These are phyloP conservation scores for Emmelina monodactyla DNA, from an alignment of 2,888 invertebrate genomes.

Conservation along the genomic window DNA sequence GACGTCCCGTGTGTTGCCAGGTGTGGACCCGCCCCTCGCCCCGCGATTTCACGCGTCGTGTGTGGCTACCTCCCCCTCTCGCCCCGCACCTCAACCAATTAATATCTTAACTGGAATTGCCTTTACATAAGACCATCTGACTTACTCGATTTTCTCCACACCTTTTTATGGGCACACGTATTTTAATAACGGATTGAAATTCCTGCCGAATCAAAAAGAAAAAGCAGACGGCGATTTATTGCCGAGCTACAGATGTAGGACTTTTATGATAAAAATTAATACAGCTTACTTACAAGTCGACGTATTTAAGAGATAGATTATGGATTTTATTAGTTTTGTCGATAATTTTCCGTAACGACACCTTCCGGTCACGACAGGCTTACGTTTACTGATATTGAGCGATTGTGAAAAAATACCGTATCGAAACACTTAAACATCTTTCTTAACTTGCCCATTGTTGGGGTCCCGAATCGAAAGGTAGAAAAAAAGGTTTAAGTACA, in stretches of 20 bases:
- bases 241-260: not conserved
- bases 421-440: slow-evolving; percentile 65
- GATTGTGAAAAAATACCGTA: slow-evolving; percentile 62
- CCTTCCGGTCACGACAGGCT: slow-evolving; percentile 62
- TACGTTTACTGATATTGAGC: slow-evolving; percentile 61
- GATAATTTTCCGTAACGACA: slow-evolving; percentile 55
- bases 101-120: slow-evolving; percentile 55
- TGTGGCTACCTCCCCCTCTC: slow-evolving; percentile 34
- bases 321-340: slow-evolving; percentile 15
- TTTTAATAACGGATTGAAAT: slow-evolving; percentile 32
- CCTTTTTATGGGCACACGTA: slow-evolving; percentile 36
- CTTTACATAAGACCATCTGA: slow-evolving; percentile 29
- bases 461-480: slow-evolving; percentile 51
- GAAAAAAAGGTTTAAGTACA: slow-evolving; percentile 28
- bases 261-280: not conserved
- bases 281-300: not conserved
- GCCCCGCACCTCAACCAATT: slow-evolving; percentile 36
- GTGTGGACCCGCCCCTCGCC: slow-evolving; percentile 52
- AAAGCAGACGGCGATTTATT: slow-evolving; percentile 21
- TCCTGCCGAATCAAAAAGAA: no score
- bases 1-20: slow-evolving; percentile 33
- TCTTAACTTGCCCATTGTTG: slow-evolving; percentile 60
- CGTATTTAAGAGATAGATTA: not conserved
- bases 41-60: slow-evolving; percentile 63
- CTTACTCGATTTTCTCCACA: slow-evolving; percentile 30